Conservation (phyloP, 2,113 vertebrate species). For the Leiothrix lutea region DNA sequence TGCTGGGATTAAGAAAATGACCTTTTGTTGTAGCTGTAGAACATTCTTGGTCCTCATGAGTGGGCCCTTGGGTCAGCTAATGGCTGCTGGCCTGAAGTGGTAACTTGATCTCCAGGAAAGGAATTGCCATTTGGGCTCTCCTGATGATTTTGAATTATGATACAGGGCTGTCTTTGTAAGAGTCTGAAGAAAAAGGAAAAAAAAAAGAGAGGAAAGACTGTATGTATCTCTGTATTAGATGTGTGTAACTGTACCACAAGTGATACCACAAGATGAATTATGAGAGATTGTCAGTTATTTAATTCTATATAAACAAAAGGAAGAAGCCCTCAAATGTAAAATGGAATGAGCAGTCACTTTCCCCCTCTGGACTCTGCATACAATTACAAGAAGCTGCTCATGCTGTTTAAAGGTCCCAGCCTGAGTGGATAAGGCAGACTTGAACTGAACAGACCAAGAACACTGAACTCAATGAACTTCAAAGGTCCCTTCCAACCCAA, state of each 20-base stretch:
- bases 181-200: too few relatives aligned
- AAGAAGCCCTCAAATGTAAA: not conserved
- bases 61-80: not conserved
- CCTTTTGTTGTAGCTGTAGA: not conserved
- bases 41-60: not conserved
- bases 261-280: not conserved
- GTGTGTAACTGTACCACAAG: not conserved
- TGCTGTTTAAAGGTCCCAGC: not conserved
- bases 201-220: not conserved
- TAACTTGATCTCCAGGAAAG: not conserved
- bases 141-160: not conserved
- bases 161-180: not conserved
- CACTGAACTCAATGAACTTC: rapidly evolving
- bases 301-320: not conserved
- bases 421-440: not conserved
- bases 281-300: not conserved
- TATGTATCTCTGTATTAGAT: not conserved
- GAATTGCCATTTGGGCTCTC: not conserved
- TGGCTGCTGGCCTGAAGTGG: not conserved
- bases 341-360: not conserved
- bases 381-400: not conserved
- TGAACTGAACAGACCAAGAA: not conserved
- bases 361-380: not conserved
- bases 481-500: not conserved
- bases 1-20: not conserved